Evolutionary conservation across 1,140 invertebrate species (phyloP).

Genomic region (Cylas formicarius): DNA sequence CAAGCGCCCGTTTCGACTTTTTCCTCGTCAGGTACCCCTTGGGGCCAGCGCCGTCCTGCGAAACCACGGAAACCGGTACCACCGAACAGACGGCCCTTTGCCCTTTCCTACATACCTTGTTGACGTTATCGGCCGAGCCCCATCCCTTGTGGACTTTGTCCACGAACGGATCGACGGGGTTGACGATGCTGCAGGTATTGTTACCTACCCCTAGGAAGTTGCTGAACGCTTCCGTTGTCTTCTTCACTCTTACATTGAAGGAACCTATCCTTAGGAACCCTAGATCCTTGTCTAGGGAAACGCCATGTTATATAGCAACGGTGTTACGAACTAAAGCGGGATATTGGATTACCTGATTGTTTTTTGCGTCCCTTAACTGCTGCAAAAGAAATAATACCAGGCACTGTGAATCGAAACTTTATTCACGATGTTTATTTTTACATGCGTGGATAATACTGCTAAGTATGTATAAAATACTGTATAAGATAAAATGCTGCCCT

Average conservation of each 20-base stretch:
- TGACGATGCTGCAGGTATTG: constrained; percentile 41
- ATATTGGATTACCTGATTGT: constrained; percentile 49
- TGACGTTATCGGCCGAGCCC: constrained; percentile 80
- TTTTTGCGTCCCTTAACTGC: constrained; percentile 68
- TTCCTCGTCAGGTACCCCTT: constrained; percentile 57
- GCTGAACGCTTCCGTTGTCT: constrained; percentile 83
- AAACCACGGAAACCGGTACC: too few species aligned
- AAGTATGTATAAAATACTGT: constrained; percentile 1
- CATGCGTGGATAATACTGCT: too few species aligned
- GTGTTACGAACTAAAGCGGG: background rate
- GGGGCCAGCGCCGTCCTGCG: constrained; percentile 55
- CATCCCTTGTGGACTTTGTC: constrained; percentile 71
- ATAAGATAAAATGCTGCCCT: background rate
- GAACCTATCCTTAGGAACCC: constrained; percentile 86
- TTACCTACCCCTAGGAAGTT: constrained; percentile 71
- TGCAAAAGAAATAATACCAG: constrained; percentile 44
- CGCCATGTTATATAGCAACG: constrained; percentile 1
- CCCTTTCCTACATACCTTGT: constrained; percentile 46
- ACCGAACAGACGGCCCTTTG: background rate
- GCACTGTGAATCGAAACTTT: too few species aligned
- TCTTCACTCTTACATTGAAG: constrained; percentile 83
- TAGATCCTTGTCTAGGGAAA: constrained; percentile 63
- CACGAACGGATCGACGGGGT: constrained; percentile 27
- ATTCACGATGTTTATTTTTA: too few species aligned
- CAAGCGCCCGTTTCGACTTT: constrained; percentile 46